Base-by-base conservation (phyloP, 2,113 vertebrate species). In the Pteronura brasiliensis region DNA sequence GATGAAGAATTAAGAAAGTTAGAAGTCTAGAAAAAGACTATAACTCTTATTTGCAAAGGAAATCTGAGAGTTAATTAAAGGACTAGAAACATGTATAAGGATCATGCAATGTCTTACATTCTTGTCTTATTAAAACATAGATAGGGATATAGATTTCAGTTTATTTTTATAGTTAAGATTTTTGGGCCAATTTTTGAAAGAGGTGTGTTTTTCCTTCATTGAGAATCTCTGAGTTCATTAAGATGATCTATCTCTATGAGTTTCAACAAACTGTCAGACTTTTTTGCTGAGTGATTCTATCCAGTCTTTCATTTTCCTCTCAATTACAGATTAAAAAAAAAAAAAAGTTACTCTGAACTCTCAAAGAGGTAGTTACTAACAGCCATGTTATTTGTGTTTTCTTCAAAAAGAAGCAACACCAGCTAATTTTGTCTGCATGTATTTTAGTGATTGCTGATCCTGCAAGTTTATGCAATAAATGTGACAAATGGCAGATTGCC, bases 401-500 rank as follows among this genome's bases (percentile, higher is more conserved):
- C 69, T 83, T 89, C 15, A 80, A 57, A 93, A 88, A 83, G 49
- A 85, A 95, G 47, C 47, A 92, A 11, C 15, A 88, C 15, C n/a
- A 91, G 57, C 52, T 80, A 96, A 96, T 71, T 93, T 69, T 87
- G n/a, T 96, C 67, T 84, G 15, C 27, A n/a, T 49, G 4, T 25
- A 72, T 79, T 77, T 63, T 76, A 77, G 36, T 65, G 55, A 90
- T 27, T 93, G 96, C 92, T 97, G 95, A 95, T 21, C 65, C 7
- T 84, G 47, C 67, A 86, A 82, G 34, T 95, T 97, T 92, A 89
- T 34, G 44, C 71, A 94, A 89, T 87, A 96, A 87, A 89, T 92
- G 21, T 44, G 44, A 80, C 67, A 77, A 47, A 91, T 55, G 67
- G 83, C 69, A 84, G 47, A 71, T 13, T 72, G 36, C 42, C 89